phyloP scores from a whole-genome alignment of 2,888 invertebrate species.

The Chrysodeixis includens region DNA sequence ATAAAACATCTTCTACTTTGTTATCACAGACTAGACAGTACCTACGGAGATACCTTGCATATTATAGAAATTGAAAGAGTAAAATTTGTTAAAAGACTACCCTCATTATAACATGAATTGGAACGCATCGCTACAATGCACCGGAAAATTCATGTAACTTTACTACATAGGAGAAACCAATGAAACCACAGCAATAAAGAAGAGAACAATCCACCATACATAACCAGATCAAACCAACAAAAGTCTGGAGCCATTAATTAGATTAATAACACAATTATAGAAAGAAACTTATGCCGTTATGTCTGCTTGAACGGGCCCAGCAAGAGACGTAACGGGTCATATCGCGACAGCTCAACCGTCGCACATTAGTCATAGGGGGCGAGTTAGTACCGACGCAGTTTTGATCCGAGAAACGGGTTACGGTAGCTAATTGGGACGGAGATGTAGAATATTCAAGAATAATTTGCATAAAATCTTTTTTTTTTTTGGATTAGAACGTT shows the following conservation, averaged over 20 bases:
- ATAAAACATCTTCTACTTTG: conserved; percentile 11
- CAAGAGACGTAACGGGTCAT: conserved; percentile 54
- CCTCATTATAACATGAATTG: no score
- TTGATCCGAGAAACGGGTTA: conserved; percentile 75
- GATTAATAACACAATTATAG: conserved; percentile 51
- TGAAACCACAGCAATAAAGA: not conserved
- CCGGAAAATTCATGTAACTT: no score
- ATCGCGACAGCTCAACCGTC: conserved; percentile 50
- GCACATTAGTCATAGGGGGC: conserved; percentile 68
- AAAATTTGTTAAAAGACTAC: no score
- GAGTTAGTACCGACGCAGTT: conserved; percentile 66
- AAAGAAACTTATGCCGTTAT: conserved; percentile 50
- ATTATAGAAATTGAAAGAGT: no score
- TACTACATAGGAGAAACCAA: not conserved
- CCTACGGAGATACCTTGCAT: no score
- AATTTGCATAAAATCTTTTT: no score
- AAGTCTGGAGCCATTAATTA: conserved; percentile 41
- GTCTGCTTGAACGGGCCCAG: conserved; percentile 30
- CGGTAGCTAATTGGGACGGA: conserved; percentile 4
- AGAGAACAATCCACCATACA: not conserved
- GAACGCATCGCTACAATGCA: no score
- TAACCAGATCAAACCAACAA: conserved; percentile 18
- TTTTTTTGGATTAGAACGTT: no score
- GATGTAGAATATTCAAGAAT: conserved; percentile 23
- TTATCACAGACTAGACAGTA: conserved; percentile 4